Evolutionary conservation across 2,888 invertebrate species (phyloP).

Genomic region (Drosophila borborema): DNA sequence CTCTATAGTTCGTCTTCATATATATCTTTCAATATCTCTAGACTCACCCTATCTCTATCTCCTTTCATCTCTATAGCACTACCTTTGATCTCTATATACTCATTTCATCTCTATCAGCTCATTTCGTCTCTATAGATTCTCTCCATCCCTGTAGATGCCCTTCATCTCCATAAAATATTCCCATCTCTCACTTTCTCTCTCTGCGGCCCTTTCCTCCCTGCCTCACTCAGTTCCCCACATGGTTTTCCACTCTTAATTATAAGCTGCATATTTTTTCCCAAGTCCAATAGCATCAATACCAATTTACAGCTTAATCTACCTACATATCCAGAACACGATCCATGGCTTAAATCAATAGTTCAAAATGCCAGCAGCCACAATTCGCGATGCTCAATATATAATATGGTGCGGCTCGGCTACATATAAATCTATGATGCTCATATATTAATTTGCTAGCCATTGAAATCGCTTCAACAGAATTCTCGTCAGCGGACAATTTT

Average conservation of each 20-base stretch:
- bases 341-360: constrained; percentile 19
- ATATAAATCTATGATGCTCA: constrained; percentile 11
- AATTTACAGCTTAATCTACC: constrained; percentile 32
- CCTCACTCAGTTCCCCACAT: not conserved
- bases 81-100: not conserved
- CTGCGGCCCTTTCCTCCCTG: rapidly evolving
- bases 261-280: constrained; percentile 1
- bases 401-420: constrained; percentile 4
- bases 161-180: not conserved
- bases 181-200: not conserved
- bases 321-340: constrained; percentile 15
- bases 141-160: not conserved
- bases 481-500: not conserved
- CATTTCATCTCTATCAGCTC: not conserved
- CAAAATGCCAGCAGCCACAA: constrained; percentile 11
- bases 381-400: constrained; percentile 12
- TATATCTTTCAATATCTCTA: no score
- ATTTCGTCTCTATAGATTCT: not conserved
- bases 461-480: constrained; percentile 22
- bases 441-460: constrained; percentile 39
- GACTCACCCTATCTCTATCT: no score
- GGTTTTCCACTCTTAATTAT: not conserved
- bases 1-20: no score
- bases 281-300: not conserved
- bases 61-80: not conserved